Base-by-base conservation (phyloP, 1,140 invertebrate species). In the Brachionus asplanchnoidis region DNA sequence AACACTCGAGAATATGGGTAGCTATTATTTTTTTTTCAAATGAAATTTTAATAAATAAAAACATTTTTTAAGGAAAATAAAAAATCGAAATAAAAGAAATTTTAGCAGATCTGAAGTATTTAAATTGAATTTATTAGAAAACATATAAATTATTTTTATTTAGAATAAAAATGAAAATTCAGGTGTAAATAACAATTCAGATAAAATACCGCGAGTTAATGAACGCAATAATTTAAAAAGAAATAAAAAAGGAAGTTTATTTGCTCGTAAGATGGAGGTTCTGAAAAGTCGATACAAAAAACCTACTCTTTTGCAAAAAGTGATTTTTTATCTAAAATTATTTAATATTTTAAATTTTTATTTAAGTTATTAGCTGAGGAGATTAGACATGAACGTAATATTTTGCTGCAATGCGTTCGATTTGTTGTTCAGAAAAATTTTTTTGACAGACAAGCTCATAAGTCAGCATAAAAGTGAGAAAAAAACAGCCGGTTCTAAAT, bases 371-470 rank as follows among this genome's bases (percentile, higher is more conserved):
- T 90, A 60, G 88, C 88, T 23, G 86, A 86, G 9, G 89, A 90
- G 46, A 90, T 90, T 23, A 85, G 87, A 66, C 87, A 88, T 42
- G 90, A 90, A 85, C 86, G 90, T 23, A 90, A 90, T 82, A 86
- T 89, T 28, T 86, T 90, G 32, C 83, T 90, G 1, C 89, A 90
- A 85, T 90, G 89, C 85, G 87, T 89, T 9, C 86, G 87, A 83
- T 88, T 87, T 85, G 87, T 89, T 60, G 88, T 89, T 8, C 86
- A 88, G 44, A 87, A 89, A n/a, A 87, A 88, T 17, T 90, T 89
- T 85, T 88, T 89, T 75, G 88, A 85, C 11, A 46, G 50, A n/a
- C n/a, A 23, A 20, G 20, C 20, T 20, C 53, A 0, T 20, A 60
- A 1, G 5, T 46, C 11, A 46, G 44, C 44, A 11, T 14, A 14